Percentiles rank a stretch among this genome's conserved stretches.
phyloP scores from a whole-genome alignment of 2,797 vertebrate species.

The Gambusia yucatana region DNA sequence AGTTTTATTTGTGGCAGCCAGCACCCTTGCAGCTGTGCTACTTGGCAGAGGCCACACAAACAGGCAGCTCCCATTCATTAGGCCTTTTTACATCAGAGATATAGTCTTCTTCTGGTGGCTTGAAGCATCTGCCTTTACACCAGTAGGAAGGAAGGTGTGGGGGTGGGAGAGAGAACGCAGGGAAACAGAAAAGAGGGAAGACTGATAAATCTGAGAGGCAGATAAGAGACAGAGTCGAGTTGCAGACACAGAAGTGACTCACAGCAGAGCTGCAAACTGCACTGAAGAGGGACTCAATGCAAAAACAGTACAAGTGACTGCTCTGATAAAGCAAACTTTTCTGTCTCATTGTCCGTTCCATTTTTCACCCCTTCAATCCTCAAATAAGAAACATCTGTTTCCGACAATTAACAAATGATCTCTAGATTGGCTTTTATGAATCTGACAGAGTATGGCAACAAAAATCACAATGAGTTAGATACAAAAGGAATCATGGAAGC shows the following conservation, averaged over 20 bases:
- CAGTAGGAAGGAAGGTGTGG: conserved; percentile 41
- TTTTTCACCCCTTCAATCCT: conserved; percentile 59
- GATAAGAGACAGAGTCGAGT: conserved; percentile 43
- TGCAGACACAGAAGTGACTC: conserved; percentile 42
- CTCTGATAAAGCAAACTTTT: conserved; percentile 47
- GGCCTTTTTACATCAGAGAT: conserved; percentile 78
- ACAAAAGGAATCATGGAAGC: conserved; percentile 50
- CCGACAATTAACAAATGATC: conserved; percentile 70
- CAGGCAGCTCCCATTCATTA: conserved; percentile 82
- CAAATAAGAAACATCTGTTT: conserved; percentile 78
- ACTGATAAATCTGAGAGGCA: conserved; percentile 56
- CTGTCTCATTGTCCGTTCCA: conserved; percentile 56
- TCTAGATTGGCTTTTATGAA: conserved; percentile 59
- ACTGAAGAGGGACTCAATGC: conserved; percentile 22
- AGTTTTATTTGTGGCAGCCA: conserved; percentile 70
- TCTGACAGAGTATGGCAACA: conserved; percentile 49
- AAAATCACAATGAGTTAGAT: conserved; percentile 38
- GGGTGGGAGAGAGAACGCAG: conserved; percentile 19
- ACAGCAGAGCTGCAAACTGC: conserved; percentile 31
- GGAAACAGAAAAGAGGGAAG: conserved; percentile 43
- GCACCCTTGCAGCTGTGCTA: conserved; percentile 75
- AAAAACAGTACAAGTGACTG: conserved; percentile 32
- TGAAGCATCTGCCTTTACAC: conserved; percentile 80
- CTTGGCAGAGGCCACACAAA: conserved; percentile 78
- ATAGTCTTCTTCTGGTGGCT: conserved; percentile 75